Evolutionary conservation across 2,888 invertebrate genomes (phyloP), one percentile per base, ranked within the genome.

Genomic region (Cenopis cana): DNA sequence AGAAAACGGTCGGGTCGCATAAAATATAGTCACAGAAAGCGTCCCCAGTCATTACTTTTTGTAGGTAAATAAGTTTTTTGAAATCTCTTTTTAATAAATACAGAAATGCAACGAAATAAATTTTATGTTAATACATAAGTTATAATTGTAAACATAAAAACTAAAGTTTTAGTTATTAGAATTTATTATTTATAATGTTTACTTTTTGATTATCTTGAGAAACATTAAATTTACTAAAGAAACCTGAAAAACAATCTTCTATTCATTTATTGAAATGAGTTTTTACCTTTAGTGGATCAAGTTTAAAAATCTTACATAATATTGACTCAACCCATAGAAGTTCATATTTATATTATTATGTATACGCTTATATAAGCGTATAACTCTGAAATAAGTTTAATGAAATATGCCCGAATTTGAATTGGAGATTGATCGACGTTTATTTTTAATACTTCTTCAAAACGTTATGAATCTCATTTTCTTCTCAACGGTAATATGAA

Each of bases 1-100:
- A 33, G n/a, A n/a, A 55, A 55, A 55, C 55, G 14, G 24, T 29
- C 29, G 29, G 46, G n/a, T 46, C 46, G n/a, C 29, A 55, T 55
- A 55, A 55, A n/a, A 29, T 29, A 29, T 29, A 54, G 20, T 24
- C 24, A 29, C 55, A 55, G 24, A 55, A 55, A 55, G 55, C 29
- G n/a, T n/a, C n/a, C n/a, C 29, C 9, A 55, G n/a, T 29, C 12
- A 14, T 29, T 14, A 41, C 41, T 41, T 41, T 46, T n/a, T 46
- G n/a, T 6, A 9, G 29, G 14, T 8, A 5, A 1, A 4, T 11
- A 18, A 17, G 14, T 24, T 14, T 24, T 29, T 55, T 14, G 54
- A 2, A n/a, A 29, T 24, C 0, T 55, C 9, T 29, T 55, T n/a
- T 5, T 12, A 14, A 4, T 5, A 41, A 41, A 41, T 14, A 41